Percentiles rank a stretch among this genome's conserved stretches.
Conservation (phyloP, 2,888 invertebrate species). For the Xestia sexstrigata region DNA sequence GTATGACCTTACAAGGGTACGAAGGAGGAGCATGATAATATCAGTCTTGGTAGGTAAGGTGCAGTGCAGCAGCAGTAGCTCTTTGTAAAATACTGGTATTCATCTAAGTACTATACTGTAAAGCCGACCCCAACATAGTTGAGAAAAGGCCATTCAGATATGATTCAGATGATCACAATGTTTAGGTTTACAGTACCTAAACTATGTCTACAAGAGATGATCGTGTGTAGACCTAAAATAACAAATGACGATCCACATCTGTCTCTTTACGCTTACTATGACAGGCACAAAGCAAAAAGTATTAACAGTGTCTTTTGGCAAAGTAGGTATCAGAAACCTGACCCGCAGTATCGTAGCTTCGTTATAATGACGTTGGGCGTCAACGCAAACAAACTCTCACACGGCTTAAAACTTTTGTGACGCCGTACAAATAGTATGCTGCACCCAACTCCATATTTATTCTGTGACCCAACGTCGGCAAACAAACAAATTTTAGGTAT, state of each 20-base stretch:
- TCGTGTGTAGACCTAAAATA: background rate
- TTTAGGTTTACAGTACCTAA: background rate
- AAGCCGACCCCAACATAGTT: background rate
- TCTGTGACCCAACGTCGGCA: background rate
- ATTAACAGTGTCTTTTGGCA: constrained; percentile 29
- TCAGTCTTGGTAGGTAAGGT: background rate
- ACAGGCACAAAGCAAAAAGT: background rate
- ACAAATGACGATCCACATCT: background rate
- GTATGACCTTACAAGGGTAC: background rate
- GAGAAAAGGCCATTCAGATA: background rate
- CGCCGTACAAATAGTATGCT: background rate
- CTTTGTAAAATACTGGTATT: no score
- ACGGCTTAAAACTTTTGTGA: constrained; percentile 38
- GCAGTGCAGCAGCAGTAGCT: background rate
- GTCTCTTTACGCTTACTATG: background rate
- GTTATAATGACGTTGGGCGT: background rate
- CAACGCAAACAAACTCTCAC: constrained; percentile 28
- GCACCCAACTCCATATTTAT: no score
- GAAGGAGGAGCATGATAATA: background rate
- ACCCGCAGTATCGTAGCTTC: background rate
- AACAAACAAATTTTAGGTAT: constrained; percentile 20
- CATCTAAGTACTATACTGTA: background rate
- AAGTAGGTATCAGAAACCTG: constrained; percentile 8
- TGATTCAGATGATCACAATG: background rate
- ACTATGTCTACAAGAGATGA: background rate